Conservation (phyloP, 2,888 invertebrate species). For the Nasonovia ribisnigri region DNA sequence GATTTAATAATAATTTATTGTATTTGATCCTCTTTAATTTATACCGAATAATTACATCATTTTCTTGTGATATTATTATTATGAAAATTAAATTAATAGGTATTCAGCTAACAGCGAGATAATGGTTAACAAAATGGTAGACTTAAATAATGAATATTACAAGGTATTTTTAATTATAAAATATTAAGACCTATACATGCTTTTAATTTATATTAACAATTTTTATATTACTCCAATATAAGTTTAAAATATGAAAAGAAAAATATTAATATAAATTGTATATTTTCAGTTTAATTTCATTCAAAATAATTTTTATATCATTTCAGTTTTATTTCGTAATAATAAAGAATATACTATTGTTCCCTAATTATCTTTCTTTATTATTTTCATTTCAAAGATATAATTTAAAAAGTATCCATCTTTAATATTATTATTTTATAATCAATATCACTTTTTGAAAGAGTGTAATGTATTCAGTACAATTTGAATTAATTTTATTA, state of each 20-base stretch:
- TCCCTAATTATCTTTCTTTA: not conserved
- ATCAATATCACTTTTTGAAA: not conserved
- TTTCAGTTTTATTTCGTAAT: not conserved
- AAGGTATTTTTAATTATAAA: no score
- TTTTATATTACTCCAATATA: not conserved
- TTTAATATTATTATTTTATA: not conserved
- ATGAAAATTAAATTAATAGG: not conserved
- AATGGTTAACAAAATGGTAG: not conserved
- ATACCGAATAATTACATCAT: not conserved
- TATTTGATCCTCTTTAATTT: not conserved
- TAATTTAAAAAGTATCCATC: not conserved
- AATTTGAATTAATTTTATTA: not conserved
- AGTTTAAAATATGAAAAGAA: not conserved
- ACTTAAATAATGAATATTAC: not conserved
- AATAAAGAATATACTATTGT: not conserved
- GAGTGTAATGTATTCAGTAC: not conserved
- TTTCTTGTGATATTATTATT: not conserved
- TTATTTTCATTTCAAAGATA: not conserved
- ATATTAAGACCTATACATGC: not conserved
- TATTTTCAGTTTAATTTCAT: not conserved
- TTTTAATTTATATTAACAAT: not conserved
- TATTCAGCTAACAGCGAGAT: not conserved
- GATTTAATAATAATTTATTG: not conserved
- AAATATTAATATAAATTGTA: not conserved
- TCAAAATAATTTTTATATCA: not conserved